Evolutionary conservation across 35 echinoderm and acorn worm genomes (phyloP), one percentile per base, ranked within the genome.

Genomic region (Lytechinus variegatus): DNA sequence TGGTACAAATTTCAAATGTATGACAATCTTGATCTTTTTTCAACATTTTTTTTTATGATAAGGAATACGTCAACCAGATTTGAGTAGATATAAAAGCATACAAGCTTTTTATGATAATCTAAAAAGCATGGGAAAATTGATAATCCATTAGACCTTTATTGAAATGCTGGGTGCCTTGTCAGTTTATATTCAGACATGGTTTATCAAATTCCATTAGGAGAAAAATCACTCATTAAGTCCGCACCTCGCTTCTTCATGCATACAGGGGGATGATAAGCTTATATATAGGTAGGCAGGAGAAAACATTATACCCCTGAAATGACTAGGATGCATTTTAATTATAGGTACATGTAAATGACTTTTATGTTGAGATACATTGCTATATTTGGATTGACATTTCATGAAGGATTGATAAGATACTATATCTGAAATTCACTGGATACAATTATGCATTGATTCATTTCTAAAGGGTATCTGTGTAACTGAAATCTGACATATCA

Each of bases 121-220:
- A 19, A 79, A 16, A 16, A n/a, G 21, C 66, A 79, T 16, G 12
- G n/a, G 66, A 79, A 79, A 79, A 79, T 79, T 79, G 66, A 79
- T 24, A 16, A n/a, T 79, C 12, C 66, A 79, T 79, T 79, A 79
- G 14, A 24, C 6, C 16, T 8, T 79, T 79, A n/a, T 79, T 24
- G 66, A 79, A 79, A 79, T 24, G 1, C 13, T 11, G 9, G 3
- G 16, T 16, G 0, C n/a, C 66, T 79, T 79, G 66, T 79, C 66
- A 79, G 24, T 7, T 4, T 79, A 24, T 79, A 79, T 79, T 79
- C 6, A 16, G 66, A 79, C n/a, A 16, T 16, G 66, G 12, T 79
- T 79, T 19, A n/a, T 79, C 66, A 79, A 79, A 79, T 79, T 79
- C 66, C 66, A 79, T 79, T 79, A 79, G 66, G 66, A 79, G 66